A percentile compares a stretch with the other conserved stretches of the same genome.
Evolutionary conservation across 2,797 vertebrate genomes (phyloP).

Genomic region (Phoeniculus purpureus): DNA sequence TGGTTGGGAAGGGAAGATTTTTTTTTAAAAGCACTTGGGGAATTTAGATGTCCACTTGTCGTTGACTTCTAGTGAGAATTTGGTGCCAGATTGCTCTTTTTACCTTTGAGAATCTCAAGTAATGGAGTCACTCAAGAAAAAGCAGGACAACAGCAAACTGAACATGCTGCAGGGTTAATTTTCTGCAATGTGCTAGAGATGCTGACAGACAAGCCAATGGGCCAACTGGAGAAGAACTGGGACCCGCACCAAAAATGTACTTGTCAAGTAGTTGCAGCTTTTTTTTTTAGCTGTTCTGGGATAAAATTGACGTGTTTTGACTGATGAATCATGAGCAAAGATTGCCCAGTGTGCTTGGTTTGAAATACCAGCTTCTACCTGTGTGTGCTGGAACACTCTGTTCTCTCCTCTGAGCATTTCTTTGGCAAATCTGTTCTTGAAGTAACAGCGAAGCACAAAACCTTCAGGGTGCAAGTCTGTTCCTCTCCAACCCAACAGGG

Average conservation of each 20-base stretch:
- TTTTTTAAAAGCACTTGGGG: background rate
- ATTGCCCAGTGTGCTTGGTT: constrained; percentile 70
- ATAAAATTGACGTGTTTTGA: constrained; percentile 73
- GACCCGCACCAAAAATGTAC: constrained; percentile 72
- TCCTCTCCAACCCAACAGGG: constrained; percentile 37
- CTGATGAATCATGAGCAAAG: constrained; percentile 74
- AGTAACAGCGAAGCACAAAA: constrained; percentile 71
- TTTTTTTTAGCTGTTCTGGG: constrained; percentile 71
- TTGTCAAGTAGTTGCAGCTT: constrained; percentile 70
- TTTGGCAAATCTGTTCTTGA: constrained; percentile 68
- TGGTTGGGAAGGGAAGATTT: background rate
- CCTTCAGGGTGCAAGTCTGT: constrained; percentile 60
- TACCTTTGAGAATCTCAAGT: background rate
- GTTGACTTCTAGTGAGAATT: background rate
- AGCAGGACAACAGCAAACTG: constrained; percentile 49
- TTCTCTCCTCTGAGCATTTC: constrained; percentile 69
- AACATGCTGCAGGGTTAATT: constrained; percentile 29
- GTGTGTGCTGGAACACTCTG: constrained; percentile 73
- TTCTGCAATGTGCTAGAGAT: constrained; percentile 27
- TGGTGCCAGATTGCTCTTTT: background rate
- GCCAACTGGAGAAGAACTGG: constrained; percentile 71
- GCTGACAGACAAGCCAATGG: constrained; percentile 70
- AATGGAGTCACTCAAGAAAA: background rate
- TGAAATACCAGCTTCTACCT: constrained; percentile 73
- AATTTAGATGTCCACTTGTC: constrained; percentile 9